Conservation (phyloP, 1,140 invertebrate genomes). For the Eulimnadia texana region DNA sequence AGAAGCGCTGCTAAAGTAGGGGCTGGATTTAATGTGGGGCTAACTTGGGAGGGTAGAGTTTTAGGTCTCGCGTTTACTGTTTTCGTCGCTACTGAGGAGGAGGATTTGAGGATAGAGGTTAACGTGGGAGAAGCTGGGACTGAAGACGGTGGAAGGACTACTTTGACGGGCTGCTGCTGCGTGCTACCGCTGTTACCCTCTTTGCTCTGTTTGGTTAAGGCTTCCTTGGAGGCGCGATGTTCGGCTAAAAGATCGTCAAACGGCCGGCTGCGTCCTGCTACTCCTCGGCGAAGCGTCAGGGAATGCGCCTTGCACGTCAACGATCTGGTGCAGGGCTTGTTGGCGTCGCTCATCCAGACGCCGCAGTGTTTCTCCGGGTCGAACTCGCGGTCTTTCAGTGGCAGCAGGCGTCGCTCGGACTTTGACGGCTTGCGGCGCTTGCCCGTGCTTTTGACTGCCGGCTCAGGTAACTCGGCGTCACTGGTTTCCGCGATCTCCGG, state of each 20-base stretch:
- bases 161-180: background rate
- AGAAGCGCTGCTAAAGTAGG: slow-evolving; percentile 1
- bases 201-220: slow-evolving; percentile 16
- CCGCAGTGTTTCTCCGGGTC: slow-evolving; percentile 70
- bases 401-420: slow-evolving; percentile 26
- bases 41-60: background rate
- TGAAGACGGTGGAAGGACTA: background rate
- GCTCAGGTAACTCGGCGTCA: slow-evolving; percentile 16
- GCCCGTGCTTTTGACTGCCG: slow-evolving; percentile 22
- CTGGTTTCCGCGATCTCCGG: slow-evolving; percentile 12
- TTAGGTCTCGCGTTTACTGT: background rate
- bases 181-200: background rate
- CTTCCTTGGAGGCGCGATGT: slow-evolving; percentile 48
- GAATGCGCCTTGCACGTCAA: slow-evolving; percentile 72
- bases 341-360: slow-evolving; percentile 46
- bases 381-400: slow-evolving; percentile 55
- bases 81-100: background rate
- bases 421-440: slow-evolving; percentile 24
- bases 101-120: background rate
- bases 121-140: background rate
- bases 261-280: slow-evolving; percentile 53
- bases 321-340: slow-evolving; percentile 56
- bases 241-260: slow-evolving; percentile 66
- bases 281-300: slow-evolving; percentile 51
- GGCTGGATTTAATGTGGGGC: background rate